Conservation (phyloP, 1,140 invertebrate genomes). For the Phymorhynchus buccinoides region DNA sequence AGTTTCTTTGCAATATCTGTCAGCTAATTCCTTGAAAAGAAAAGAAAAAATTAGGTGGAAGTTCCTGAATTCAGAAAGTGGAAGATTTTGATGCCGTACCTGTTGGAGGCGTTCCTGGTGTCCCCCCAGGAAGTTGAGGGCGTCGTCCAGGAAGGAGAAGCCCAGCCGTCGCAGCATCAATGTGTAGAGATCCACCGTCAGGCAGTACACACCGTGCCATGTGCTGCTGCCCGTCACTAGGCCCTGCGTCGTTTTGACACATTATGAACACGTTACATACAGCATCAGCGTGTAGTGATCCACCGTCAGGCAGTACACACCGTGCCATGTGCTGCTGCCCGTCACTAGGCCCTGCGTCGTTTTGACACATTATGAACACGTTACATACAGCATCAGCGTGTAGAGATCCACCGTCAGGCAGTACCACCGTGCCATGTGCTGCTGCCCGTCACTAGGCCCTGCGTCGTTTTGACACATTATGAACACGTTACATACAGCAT, state of each 20-base stretch:
- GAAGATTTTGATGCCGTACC: slow-evolving; percentile 40
- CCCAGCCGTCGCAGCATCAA: slow-evolving; percentile 63
- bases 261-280: not conserved
- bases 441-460: not conserved
- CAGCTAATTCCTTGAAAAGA: too few relatives aligned
- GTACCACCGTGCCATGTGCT: slow-evolving; percentile 62
- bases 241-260: too few relatives aligned
- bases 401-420: slow-evolving; percentile 67
- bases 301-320: slow-evolving; percentile 66
- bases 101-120: slow-evolving; percentile 70
- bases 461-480: too few relatives aligned
- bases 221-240: not conserved
- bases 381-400: slow-evolving; percentile 63
- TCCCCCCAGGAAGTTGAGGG: slow-evolving; percentile 70
- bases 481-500: too few relatives aligned
- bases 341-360: not conserved
- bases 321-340: slow-evolving; percentile 52
- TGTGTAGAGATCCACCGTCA: slow-evolving; percentile 65
- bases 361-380: not conserved
- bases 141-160: slow-evolving; percentile 72
- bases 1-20: too few relatives aligned
- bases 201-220: slow-evolving; percentile 67
- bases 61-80: too few relatives aligned
- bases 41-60: too few relatives aligned
- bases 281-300: slow-evolving; percentile 67